These are phyloP conservation scores for Aphis craccivora DNA, from an alignment of 1,140 invertebrate genomes.

Conservation along the genomic window DNA sequence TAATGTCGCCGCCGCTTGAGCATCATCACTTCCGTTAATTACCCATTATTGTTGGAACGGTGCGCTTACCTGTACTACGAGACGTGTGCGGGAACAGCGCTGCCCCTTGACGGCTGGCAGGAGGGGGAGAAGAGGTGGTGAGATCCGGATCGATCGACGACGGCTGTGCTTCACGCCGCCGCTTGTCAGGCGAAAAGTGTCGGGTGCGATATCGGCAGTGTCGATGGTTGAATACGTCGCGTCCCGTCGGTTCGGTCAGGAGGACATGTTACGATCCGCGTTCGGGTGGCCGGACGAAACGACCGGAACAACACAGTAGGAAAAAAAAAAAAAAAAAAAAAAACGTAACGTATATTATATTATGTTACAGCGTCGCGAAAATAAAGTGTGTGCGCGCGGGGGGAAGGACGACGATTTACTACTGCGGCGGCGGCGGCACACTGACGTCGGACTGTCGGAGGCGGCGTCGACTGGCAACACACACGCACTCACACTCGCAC, in stretches of 20 bases:
- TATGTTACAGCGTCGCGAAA: background rate
- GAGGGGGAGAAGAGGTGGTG: too few species aligned
- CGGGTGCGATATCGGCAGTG: background rate
- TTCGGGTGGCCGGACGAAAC: background rate
- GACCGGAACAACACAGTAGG: background rate
- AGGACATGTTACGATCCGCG: background rate
- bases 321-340: too few species aligned
- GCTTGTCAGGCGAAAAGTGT: background rate
- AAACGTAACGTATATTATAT: too few species aligned
- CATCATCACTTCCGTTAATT: too few species aligned
- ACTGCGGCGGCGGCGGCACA: background rate
- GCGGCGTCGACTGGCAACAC: background rate
- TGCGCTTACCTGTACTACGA: background rate
- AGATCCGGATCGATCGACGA: conserved; percentile 4
- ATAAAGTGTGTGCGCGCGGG: background rate
- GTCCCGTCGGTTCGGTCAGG: background rate
- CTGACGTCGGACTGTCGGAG: conserved; percentile 24
- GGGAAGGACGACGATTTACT: conserved; percentile 3
- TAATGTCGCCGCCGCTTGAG: too few species aligned
- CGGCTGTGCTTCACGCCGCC: background rate
- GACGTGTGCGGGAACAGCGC: background rate
- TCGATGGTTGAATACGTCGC: background rate
- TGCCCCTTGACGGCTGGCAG: background rate
- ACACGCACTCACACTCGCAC: background rate
- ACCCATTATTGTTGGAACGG: background rate